Conservation (phyloP, 2,797 vertebrate genomes). For the Eidolon dupreanum region DNA sequence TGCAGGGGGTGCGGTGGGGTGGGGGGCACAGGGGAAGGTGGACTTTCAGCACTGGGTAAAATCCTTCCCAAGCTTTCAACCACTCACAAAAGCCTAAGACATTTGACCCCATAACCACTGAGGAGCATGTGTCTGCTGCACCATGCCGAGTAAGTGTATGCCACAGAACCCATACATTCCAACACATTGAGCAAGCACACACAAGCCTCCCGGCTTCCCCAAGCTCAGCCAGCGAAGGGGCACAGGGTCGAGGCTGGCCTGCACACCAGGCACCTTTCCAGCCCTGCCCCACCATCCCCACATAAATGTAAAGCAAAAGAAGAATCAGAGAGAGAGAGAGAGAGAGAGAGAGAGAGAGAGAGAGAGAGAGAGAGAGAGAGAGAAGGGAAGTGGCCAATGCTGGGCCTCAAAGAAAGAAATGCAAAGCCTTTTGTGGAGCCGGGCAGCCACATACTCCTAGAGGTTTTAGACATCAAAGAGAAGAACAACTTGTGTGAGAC, state of each 20-base stretch:
- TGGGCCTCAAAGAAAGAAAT: conserved; percentile 7
- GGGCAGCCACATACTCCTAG: neutral
- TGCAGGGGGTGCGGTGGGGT: neutral
- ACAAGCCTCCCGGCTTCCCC: conserved; percentile 55
- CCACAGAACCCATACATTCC: conserved; percentile 73
- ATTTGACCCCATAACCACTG: neutral
- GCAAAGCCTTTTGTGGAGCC: conserved; percentile 4
- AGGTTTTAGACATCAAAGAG: conserved; percentile 47
- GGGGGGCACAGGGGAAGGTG: accelerated
- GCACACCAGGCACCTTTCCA: neutral
- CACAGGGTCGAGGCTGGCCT: conserved; percentile 18
- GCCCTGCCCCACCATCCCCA: neutral
- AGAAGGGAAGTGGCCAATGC: neutral
- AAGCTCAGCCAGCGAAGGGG: neutral
- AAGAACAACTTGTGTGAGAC: neutral
- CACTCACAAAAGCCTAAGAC: conserved; percentile 16
- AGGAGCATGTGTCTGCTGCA: conserved; percentile 20
- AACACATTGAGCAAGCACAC: conserved; percentile 73
- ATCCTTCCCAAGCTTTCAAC: conserved; percentile 37
- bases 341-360: no score
- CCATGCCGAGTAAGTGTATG: conserved; percentile 46
- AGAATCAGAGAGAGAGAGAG: neutral
- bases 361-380: no score
- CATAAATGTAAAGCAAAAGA: neutral
- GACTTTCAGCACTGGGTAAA: conserved; percentile 7